Percentiles rank a stretch among this genome's conserved stretches.
phyloP scores from a whole-genome alignment of 2,113 vertebrate species.

The Climacteris rufus region DNA sequence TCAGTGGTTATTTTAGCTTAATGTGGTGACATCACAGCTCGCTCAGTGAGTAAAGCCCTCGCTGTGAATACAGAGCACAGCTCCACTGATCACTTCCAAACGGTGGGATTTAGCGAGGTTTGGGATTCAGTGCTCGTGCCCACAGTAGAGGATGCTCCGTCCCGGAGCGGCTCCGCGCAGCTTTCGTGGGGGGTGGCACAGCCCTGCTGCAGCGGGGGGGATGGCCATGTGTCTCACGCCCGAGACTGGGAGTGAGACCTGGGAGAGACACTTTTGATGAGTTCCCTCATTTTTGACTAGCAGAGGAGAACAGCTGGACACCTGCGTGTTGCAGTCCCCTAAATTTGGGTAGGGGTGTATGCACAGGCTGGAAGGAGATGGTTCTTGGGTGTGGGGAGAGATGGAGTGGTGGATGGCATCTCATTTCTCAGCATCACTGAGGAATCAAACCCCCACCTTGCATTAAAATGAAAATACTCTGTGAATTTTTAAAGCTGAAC shows the following conservation, averaged over 20 bases:
- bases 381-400: neutral
- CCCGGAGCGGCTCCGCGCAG: accelerated
- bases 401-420: neutral
- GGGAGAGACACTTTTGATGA: neutral
- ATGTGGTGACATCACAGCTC: constrained; percentile 78
- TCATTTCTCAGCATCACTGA: neutral
- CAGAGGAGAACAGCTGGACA: neutral
- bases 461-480: neutral
- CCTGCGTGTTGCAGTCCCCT: neutral
- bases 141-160: neutral
- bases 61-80: neutral
- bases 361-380: neutral
- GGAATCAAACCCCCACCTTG: neutral
- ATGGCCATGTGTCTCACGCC: accelerated
- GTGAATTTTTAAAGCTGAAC: constrained; percentile 7
- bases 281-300: neutral
- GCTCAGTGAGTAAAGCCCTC: constrained; percentile 61
- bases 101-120: neutral
- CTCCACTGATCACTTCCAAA: neutral
- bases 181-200: accelerated
- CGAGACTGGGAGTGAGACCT: neutral
- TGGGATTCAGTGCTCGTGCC: neutral
- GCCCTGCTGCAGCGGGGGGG: neutral
- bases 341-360: neutral
- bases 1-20: constrained; percentile 78